Evolutionary conservation across 2,888 invertebrate genomes (phyloP).

Genomic region (Apamea crenata): DNA sequence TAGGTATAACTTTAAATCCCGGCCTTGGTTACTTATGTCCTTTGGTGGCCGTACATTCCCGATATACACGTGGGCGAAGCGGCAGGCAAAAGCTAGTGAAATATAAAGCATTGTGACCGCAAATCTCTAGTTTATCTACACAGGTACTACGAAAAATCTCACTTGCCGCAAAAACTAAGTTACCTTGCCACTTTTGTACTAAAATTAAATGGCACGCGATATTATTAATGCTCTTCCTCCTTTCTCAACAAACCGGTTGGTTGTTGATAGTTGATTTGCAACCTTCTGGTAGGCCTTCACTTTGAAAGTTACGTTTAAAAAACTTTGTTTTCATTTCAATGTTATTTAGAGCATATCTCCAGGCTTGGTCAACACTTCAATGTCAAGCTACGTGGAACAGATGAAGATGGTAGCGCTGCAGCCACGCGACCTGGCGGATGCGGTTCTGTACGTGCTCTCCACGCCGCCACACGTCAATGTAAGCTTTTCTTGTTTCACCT

Average conservation of each 20-base stretch:
- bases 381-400: slow-evolving; percentile 70
- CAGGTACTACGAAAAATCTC: neutral
- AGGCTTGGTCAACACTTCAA: slow-evolving; percentile 90
- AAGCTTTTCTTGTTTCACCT: slow-evolving; percentile 8
- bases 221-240: neutral
- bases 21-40: no score
- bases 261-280: neutral
- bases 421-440: slow-evolving; percentile 91
- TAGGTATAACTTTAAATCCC: no score
- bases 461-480: slow-evolving; percentile 71
- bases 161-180: neutral
- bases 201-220: neutral
- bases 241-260: neutral
- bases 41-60: no score
- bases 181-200: neutral
- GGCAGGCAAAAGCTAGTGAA: neutral
- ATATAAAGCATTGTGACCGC: slow-evolving; percentile 1
- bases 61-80: neutral
- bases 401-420: slow-evolving; percentile 76
- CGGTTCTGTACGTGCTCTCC: slow-evolving; percentile 90
- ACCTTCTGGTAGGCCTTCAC: neutral
- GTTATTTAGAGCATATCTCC: slow-evolving; percentile 86
- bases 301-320: slow-evolving; percentile 6
- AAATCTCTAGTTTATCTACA: neutral
- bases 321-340: slow-evolving; percentile 5